Base-by-base conservation (phyloP, 2,113 vertebrate genomes). In the Potamarius usumacintae region DNA sequence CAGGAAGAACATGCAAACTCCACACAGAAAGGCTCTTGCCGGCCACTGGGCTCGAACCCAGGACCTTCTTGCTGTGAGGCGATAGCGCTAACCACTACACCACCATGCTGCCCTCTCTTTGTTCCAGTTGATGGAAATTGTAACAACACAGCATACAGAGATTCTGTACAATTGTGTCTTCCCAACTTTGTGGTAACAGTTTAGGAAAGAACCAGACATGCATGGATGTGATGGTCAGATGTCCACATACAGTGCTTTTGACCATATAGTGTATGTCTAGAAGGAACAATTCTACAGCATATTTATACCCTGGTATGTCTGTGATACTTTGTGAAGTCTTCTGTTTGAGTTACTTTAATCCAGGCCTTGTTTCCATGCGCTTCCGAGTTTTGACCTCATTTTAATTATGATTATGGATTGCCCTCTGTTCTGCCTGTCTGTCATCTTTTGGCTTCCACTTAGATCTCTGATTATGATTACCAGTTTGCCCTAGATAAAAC, bases 381-480 rank as follows among this genome's bases (percentile, higher is more conserved):
- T 80, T 80, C 78, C 78, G 30, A 27, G 78, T 25, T 82, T 62
- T 62, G 30, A 82, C 79, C 57, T 82, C 18, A 62, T 82, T 62
- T 62, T 62, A 60, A 62, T 42, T 42, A 60, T 11, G 57, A 20
- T 42, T 60, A 42, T 42, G 27, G 78, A 81, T 81, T 10, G 53
- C 55, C 42, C 20, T 30, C 6, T 20, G 17, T 34, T 58, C 22
- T 14, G 53, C 10, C n/a, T 10, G 53, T 20, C 55, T 34, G 79
- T 18, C 12, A 6, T 42, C 57, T 81, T 81, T 48, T 62, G 57
- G 25, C 20, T 82, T 20, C 79, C 30, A 62, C 57, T 25, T 82
- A 62, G 79, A 82, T 62, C 79, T 82, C 57, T 82, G 79, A 82
- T 82, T 82, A 42, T 62, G 57, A 82, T 62, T 82, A 22, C 8